Conservation (phyloP, 2,888 invertebrate genomes). For the Plutella xylostella region DNA sequence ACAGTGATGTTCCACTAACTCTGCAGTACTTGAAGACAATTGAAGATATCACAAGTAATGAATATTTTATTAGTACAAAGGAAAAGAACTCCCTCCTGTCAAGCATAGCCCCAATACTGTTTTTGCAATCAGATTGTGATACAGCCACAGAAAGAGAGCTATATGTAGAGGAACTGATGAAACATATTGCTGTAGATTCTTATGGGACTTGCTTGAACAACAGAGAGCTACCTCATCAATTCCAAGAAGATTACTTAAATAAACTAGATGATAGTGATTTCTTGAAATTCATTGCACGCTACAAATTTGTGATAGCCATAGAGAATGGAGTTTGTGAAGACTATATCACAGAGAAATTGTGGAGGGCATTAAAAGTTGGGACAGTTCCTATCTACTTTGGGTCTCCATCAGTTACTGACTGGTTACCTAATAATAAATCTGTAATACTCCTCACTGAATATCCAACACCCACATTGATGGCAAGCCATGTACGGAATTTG, state of each 20-base stretch:
- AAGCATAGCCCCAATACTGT: constrained; percentile 75
- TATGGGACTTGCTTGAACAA: constrained; percentile 85
- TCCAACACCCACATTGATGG: constrained; percentile 70
- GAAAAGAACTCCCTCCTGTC: constrained; percentile 65
- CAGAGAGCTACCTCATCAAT: constrained; percentile 75
- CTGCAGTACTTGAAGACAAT: constrained; percentile 74
- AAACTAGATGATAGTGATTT: constrained; percentile 72
- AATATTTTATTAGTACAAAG: constrained; percentile 67
- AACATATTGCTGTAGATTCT: constrained; percentile 79
- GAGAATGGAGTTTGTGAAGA: constrained; percentile 88
- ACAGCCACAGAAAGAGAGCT: constrained; percentile 82
- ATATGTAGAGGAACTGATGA: constrained; percentile 80
- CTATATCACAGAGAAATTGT: constrained; percentile 89
- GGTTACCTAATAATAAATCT: constrained; percentile 80
- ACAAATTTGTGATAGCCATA: constrained; percentile 85
- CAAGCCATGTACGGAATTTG: constrained; percentile 67
- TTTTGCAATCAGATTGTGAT: constrained; percentile 85
- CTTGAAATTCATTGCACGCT: constrained; percentile 73
- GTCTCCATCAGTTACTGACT: constrained; percentile 79
- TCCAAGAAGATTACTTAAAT: constrained; percentile 69
- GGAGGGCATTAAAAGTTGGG: constrained; percentile 83
- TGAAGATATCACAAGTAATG: constrained; percentile 62
- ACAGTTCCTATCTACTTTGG: constrained; percentile 87
- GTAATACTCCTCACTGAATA: constrained; percentile 79
- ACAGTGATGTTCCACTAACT: constrained; percentile 81